Base-by-base conservation (phyloP, 2,888 invertebrate species). In the Prosapia bicincta region DNA sequence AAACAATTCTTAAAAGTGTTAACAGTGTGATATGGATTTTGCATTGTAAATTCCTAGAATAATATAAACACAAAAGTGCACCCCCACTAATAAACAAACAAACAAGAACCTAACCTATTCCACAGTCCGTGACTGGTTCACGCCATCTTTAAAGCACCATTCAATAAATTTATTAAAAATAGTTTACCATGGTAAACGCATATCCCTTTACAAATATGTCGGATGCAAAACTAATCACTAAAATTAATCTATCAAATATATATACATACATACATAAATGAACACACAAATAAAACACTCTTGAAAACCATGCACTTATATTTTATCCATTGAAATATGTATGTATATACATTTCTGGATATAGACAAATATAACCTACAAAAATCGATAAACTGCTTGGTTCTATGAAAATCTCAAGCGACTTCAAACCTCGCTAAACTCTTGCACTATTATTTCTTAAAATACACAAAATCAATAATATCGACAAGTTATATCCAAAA, bases 401-500 rank as follows among this genome's bases (percentile, higher is more conserved):
- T 54, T 54, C 54, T 54, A 54, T 54, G n/a, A 54, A 54, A 54
- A 54, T 54, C 54, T 54, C 20, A 54, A 54, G 54, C 54, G 54
- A 54, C 20, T 54, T 54, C 7, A 54, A n/a, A 54, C 20, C 54
- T 54, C 54, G 13, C 54, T 54, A 54, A 38, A 30, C 30, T 30
- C 38, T 38, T 6, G 7, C 38, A 38, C 38, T 38, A 38, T 38
- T 13, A 38, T 38, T 38, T n/a, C n/a, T n/a, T n/a, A n/a, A n/a
- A n/a, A n/a, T n/a, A n/a, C n/a, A 38, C 38, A 38, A 7, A 38
- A 38, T 10, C 54, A 20, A 54, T 54, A 54, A 20, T 54, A 54
- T 54, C 54, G 54, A 54, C 54, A 54, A 20, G 20, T 20, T 54
- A 32, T 72, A 68, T 74, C 74, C 74, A 74, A 74, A 74, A 74